Base-by-base conservation (phyloP, 2,888 invertebrate genomes). In the Hypercompe scribonia region DNA sequence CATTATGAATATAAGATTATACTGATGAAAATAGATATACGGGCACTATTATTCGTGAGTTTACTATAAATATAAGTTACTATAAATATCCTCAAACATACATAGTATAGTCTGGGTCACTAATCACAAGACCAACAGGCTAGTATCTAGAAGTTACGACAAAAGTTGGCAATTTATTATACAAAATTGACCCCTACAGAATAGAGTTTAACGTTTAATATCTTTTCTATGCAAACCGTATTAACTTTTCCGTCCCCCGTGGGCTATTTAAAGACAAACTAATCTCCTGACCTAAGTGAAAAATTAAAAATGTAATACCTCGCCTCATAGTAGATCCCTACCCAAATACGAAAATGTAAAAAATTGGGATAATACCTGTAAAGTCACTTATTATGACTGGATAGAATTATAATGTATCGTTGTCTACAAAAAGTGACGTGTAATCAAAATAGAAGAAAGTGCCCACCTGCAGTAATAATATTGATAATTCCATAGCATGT, bases 291-390 rank as follows among this genome's bases (percentile, higher is more conserved):
- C 78, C 83, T 54, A 86, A 91, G 92, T 90, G 89, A 85, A 89
- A 89, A 89, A 92, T 92, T 91, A 91, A 90, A 89, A 88, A 90
- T 90, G 86, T 83, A 91, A 86, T 86, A 80, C 83, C 84, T 89
- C 87, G 87, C 89, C 87, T 85, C 84, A 84, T 78, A 79, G 77
- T 78, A 71, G 78, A 80, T 69, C 77, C 73, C 76, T 68, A 71
- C 64, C 73, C 71, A 74, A 83, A 79, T 78, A 79, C 72, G 50
- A 78, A 81, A 78, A 78, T 74, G 72, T 77, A 71, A 78, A 61
- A 72, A 73, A 74, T 71, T 54, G 74, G 75, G 72, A 72, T 76
- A 76, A 74, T 70, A 72, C 50, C 58, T 64, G 66, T 73, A 72
- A 76, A 73, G 69, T 77, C 71, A 66, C 70, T 75, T 72, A 71